A percentile compares a stretch with the other conserved stretches of the same genome.
These are phyloP conservation scores for Entelurus aequoreus DNA, from an alignment of 2,113 vertebrate genomes.

Conservation along the genomic window DNA sequence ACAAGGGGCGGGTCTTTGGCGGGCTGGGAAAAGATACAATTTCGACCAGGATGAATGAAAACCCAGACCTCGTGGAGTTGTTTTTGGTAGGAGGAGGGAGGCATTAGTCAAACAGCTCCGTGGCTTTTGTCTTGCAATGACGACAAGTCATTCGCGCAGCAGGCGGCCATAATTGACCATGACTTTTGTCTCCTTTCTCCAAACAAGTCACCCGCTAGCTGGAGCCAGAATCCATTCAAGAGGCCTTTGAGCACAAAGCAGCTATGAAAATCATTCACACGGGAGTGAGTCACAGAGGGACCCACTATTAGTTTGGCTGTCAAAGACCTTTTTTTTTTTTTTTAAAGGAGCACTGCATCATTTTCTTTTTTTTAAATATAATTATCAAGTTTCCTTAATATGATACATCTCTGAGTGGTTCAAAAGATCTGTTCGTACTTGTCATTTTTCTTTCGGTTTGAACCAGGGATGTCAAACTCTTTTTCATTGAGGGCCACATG, in stretches of 20 bases:
- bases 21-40: conserved; percentile 53
- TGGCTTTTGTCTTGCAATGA: conserved; percentile 65
- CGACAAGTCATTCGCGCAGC: conserved; percentile 59
- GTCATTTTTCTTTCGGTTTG: too few species aligned
- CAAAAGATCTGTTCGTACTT: conserved; percentile 1
- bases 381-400: neutral
- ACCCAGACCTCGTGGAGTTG: conserved; percentile 60
- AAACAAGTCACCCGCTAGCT: conserved; percentile 20
- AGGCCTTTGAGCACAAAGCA: conserved; percentile 12
- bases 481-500: too few species aligned
- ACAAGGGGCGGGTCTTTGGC: conserved; percentile 54
- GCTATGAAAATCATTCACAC: conserved; percentile 21
- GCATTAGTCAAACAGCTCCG: conserved; percentile 48
- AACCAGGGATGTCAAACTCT: too few species aligned
- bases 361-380: conserved; percentile 8
- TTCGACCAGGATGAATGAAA: conserved; percentile 56
- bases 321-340: conserved; percentile 3
- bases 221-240: conserved; percentile 10
- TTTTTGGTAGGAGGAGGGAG: conserved; percentile 34
- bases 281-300: conserved; percentile 9
- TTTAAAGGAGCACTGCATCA: conserved; percentile 18
- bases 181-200: conserved; percentile 57
- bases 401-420: conserved; percentile 28
- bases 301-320: conserved; percentile 9
- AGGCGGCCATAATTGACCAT: conserved; percentile 61